Evolutionary conservation across 2,113 vertebrate genomes (phyloP).

Genomic region (Sapajus apella): DNA sequence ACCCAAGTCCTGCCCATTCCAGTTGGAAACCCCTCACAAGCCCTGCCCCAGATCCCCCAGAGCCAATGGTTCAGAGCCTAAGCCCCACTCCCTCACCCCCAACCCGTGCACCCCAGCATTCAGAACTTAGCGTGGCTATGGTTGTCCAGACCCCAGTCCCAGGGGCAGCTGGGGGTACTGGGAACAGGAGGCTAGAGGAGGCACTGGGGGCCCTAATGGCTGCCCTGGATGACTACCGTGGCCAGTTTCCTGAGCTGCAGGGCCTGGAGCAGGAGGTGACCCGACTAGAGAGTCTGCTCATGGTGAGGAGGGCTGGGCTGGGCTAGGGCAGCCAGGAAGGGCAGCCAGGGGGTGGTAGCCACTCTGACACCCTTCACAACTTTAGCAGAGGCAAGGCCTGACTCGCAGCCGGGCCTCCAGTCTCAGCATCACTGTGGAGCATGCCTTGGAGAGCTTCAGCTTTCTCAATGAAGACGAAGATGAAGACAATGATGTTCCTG

Average conservation of each 20-base stretch:
- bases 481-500: conserved; percentile 85
- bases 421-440: conserved; percentile 94
- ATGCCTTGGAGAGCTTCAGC: conserved; percentile 95
- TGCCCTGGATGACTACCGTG: conserved; percentile 94
- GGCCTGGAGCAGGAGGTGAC: conserved; percentile 93
- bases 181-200: conserved; percentile 89
- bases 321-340: neutral
- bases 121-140: neutral
- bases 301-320: conserved; percentile 85
- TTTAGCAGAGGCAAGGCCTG: conserved; percentile 86
- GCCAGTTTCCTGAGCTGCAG: conserved; percentile 96
- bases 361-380: neutral
- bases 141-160: conserved; percentile 41
- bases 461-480: conserved; percentile 94
- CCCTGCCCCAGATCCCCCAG: neutral
- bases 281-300: conserved; percentile 90
- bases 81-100: conserved; percentile 8
- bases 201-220: conserved; percentile 89
- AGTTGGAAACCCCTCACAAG: conserved; percentile 8
- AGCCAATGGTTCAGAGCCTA: conserved; percentile 29
- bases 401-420: conserved; percentile 93
- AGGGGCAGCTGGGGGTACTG: conserved; percentile 56
- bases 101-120: conserved; percentile 13
- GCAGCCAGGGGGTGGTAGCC: neutral
- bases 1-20: conserved; percentile 10